A percentile compares a stretch with the other conserved stretches of the same genome.
These are phyloP conservation scores for Oryctes rhinoceros DNA, from an alignment of 1,140 invertebrate genomes.

Conservation along the genomic window DNA sequence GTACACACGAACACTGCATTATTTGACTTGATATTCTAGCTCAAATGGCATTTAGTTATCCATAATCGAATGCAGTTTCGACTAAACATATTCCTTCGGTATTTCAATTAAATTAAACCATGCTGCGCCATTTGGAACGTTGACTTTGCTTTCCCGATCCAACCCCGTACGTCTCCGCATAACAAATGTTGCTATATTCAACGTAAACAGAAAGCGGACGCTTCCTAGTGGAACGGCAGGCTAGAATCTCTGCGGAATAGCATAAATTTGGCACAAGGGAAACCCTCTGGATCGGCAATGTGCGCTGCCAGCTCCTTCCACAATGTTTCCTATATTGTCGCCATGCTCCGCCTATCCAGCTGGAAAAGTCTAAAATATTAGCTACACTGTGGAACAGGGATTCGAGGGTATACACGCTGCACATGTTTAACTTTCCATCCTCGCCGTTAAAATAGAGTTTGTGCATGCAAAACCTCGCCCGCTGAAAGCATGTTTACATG, in stretches of 20 bases:
- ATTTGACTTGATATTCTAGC: too few species aligned
- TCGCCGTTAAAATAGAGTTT: not conserved
- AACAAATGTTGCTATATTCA: slow-evolving; percentile 10
- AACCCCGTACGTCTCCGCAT: not conserved
- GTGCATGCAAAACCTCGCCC: not conserved
- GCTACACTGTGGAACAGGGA: not conserved
- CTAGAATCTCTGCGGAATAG: slow-evolving; percentile 14
- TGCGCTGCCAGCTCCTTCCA: not conserved
- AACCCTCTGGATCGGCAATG: not conserved
- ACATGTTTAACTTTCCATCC: slow-evolving; percentile 23
- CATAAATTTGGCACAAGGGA: slow-evolving; percentile 27
- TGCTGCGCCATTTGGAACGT: not conserved
- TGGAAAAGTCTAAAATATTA: slow-evolving; percentile 28
- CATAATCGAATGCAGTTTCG: not conserved
- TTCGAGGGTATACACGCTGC: not conserved
- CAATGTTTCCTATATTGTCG: slow-evolving; percentile 20
- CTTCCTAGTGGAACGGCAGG: not conserved
- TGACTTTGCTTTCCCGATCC: not conserved
- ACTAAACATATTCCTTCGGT: not conserved
- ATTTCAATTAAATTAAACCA: slow-evolving; percentile 20
- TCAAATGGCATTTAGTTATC: not conserved
- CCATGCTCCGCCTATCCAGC: slow-evolving; percentile 13
- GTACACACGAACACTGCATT: too few species aligned
- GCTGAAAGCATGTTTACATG: slow-evolving; percentile 16
- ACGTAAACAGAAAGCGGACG: slow-evolving; percentile 20